A percentile compares a stretch with the other conserved stretches of the same genome.
These are phyloP conservation scores for Callorhinus ursinus DNA, from an alignment of 2,113 vertebrate species.

Conservation along the genomic window DNA sequence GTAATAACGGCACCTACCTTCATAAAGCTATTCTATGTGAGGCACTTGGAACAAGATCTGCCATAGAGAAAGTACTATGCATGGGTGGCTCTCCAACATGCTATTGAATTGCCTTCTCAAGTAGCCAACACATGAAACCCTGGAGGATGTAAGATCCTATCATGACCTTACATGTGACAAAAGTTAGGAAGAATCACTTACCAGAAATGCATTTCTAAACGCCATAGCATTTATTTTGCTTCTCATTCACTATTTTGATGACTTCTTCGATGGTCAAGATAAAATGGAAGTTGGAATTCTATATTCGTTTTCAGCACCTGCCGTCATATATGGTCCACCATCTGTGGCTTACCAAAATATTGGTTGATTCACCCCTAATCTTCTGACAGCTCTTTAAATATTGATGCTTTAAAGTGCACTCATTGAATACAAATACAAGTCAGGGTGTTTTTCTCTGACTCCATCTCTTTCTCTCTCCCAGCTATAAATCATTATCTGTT, in stretches of 20 bases:
- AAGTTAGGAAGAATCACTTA: background rate
- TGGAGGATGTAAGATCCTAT: background rate
- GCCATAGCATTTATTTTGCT: background rate
- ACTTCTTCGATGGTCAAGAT: constrained; percentile 35
- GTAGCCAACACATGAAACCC: background rate
- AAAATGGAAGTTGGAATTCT: background rate
- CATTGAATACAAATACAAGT: constrained; percentile 76
- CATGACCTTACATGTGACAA: background rate
- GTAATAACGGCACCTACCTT: background rate
- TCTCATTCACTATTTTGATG: background rate
- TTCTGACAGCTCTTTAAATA: constrained; percentile 68
- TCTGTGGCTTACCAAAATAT: constrained; percentile 30
- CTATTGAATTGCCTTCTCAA: background rate
- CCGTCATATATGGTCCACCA: background rate
- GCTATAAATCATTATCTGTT: constrained; percentile 50
- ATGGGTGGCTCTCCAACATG: background rate
- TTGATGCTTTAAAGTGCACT: constrained; percentile 71
- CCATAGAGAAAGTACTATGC: background rate
- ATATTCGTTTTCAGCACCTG: background rate
- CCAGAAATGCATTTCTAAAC: constrained; percentile 31
- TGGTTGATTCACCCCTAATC: background rate
- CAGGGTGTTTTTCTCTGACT: background rate
- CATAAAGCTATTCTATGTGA: background rate
- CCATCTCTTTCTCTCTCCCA: background rate
- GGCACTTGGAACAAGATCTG: background rate